Base-by-base conservation (phyloP, 2,888 invertebrate species). In the Hanleya hanleyi region DNA sequence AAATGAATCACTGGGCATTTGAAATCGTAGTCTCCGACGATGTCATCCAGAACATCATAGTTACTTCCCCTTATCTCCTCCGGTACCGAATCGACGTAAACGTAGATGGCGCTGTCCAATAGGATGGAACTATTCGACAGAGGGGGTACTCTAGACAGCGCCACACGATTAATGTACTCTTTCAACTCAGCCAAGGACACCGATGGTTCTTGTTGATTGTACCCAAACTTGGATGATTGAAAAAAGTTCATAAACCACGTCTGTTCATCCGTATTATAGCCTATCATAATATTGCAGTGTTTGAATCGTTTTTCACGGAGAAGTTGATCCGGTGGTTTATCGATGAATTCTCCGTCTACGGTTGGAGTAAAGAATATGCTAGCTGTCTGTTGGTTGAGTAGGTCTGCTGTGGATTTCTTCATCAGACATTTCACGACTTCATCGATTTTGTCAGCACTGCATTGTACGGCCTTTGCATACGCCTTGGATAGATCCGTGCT, bases 211-310 rank as follows among this genome's bases (percentile, higher is more conserved):
- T 12, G 26, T 2, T 18, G 26, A 29, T 29, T 57, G 36, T 22
- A 69, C 5, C 70, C 69, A 65, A 81, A 85, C 15, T 77, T 57
- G 6, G 96, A 95, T 88, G 96, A 94, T 91, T 97, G 96, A 91
- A 96, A 96, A 92, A 97, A 97, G 75, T 97, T 92, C 84, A 97
- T 93, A 91, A 97, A 97, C 92, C 96, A 97, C 6, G 96, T 96
- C 76, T 98, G 97, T 94, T 98, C 98, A 90, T 98, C 97, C 90
- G 95, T 94, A 91, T 97, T 98, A 91, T 96, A 96, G 75, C 98
- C 98, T 82, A 98, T 94, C 85, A 99, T 93, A 74, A 98, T 95
- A 90, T 97, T 96, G 77, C 95, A 95, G 85, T 96, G 95, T 87
- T 95, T 94, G 86, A 96, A 96, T 90, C 95, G 94, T 6, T 95